These are phyloP conservation scores for Aeoliscus strigatus DNA, from an alignment of 2,797 vertebrate genomes.

Conservation along the genomic window DNA sequence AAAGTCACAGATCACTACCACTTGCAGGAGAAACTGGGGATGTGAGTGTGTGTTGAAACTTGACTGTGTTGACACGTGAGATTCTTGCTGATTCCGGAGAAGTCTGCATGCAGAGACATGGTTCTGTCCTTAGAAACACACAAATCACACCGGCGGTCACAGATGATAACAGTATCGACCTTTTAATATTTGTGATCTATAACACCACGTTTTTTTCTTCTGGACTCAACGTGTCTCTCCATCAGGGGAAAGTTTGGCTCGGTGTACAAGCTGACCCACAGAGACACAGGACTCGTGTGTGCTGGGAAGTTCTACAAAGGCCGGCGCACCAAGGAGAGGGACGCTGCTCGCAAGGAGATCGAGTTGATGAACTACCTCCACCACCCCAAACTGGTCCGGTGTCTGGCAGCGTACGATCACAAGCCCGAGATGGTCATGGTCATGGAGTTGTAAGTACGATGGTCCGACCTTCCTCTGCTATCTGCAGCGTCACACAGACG, in stretches of 20 bases:
- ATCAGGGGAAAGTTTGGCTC: constrained; percentile 83
- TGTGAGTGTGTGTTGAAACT: constrained; percentile 70
- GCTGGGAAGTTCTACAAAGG: constrained; percentile 88
- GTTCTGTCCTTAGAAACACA: too few species aligned
- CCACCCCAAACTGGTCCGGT: constrained; percentile 84
- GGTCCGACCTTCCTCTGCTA: not conserved
- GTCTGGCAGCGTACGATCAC: constrained; percentile 80
- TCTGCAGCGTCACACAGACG: not conserved
- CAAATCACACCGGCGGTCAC: too few species aligned
- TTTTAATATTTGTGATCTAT: too few species aligned
- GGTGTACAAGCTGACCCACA: constrained; percentile 81
- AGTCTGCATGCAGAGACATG: constrained; percentile 33
- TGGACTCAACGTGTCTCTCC: constrained; percentile 1
- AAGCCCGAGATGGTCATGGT: constrained; percentile 82
- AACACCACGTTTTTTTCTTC: too few species aligned
- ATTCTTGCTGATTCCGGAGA: too few species aligned
- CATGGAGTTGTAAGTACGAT: constrained; percentile 81
- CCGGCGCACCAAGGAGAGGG: constrained; percentile 72
- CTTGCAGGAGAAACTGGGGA: constrained; percentile 81
- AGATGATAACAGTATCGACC: too few species aligned
- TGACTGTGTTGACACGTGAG: not conserved
- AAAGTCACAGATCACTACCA: constrained; percentile 76
- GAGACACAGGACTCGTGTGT: constrained; percentile 67
- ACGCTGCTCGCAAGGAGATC: constrained; percentile 76
- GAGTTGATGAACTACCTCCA: constrained; percentile 86